Evolutionary conservation across 37 sponge, comb jelly and placozoan species (phyloP), one percentile per base, ranked within the genome.

Genomic region (Agelas oroides): DNA sequence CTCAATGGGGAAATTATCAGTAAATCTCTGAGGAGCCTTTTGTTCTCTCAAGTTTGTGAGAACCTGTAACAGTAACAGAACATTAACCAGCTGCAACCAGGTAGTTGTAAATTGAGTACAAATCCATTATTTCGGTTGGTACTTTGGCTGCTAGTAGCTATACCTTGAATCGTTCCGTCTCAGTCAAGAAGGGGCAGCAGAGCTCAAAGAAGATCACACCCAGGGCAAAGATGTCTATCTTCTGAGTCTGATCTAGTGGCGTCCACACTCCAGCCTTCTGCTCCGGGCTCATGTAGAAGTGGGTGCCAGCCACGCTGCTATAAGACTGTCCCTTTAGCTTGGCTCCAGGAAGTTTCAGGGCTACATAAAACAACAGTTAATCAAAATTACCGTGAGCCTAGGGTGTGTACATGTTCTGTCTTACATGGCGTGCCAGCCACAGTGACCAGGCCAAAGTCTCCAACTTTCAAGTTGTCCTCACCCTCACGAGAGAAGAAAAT

Each of bases 361-460:
- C 80, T 79, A 0, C 53, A 40, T 2, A 27, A 18, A 52, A 40
- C 53, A 46, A 72, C 46, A 19, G 53, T 39, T 3, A 40, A n/a
- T 72, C 23, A 72, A 1, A 13, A 12, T 17, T 3, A 52, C 12
- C 2, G 2, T 39, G 23, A 23, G 5, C 21, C 13, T 5, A 35
- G 40, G 23, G 0, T 37, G 34, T 25, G 11, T 25, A 55, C 61
- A 16, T 70, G 21, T 63, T 8, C 35, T 38, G 41, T 46, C 52
- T 27, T 8, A 74, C 33, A 18, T 38, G 30, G 56, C 28, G 17
- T 0, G 5, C 16, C n/a, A 53, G 32, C 13, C 27, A 56, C 41
- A 41, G 86, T 91, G 15, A 88, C 97, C 36, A 96, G 76, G 53
- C 97, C 94, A 91, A 96, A 96, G 65, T 96, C 97, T 53, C 95